Conservation (phyloP, 2,113 vertebrate species). For the Buteo buteo region DNA sequence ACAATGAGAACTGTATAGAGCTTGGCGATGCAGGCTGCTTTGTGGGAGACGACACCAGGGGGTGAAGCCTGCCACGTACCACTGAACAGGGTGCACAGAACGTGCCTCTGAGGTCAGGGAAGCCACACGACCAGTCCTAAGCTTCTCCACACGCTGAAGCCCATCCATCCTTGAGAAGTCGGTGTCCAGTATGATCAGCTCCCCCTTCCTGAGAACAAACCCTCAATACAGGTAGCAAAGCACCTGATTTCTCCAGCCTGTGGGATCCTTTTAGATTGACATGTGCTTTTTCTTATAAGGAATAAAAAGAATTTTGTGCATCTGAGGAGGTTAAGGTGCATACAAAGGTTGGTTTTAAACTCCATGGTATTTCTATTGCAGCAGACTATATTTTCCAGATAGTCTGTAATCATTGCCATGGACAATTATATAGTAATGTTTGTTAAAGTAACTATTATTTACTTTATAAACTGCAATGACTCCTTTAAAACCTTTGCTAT, state of each 20-base stretch:
- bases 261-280: not conserved
- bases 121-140: not conserved
- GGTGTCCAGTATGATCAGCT: not conserved
- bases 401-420: not conserved
- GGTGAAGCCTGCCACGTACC: not conserved
- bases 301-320: not conserved
- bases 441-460: not conserved
- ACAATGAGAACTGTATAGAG: not conserved
- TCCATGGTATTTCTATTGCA: not conserved
- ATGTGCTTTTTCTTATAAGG: not conserved
- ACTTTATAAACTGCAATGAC: not conserved
- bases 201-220: not conserved
- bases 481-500: not conserved
- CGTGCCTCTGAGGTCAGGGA: not conserved
- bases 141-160: not conserved
- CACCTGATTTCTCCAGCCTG: not conserved
- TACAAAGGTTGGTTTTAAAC: not conserved
- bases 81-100: not conserved
- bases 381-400: not conserved
- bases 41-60: fast-evolving
- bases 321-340: not conserved
- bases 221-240: not conserved
- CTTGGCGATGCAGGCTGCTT: not conserved
- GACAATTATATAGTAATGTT: not conserved
- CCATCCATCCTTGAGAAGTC: not conserved